A percentile compares a stretch with the other conserved stretches of the same genome.
Conservation (phyloP, 2,113 vertebrate genomes). For the Psilopogon haemacephalus region DNA sequence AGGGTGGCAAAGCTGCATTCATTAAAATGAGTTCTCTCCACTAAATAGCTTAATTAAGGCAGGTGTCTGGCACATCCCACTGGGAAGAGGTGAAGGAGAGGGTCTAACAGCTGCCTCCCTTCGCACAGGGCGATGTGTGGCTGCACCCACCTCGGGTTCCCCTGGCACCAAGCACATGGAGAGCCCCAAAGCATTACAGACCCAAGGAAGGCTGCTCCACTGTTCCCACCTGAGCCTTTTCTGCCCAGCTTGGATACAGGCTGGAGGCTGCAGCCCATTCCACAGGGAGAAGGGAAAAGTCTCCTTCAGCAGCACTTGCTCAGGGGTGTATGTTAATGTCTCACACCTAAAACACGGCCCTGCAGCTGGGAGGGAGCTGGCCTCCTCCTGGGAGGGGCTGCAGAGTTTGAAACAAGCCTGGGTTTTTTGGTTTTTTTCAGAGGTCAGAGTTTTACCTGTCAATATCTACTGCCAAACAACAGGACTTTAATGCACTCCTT, state of each 20-base stretch:
- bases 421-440: background rate
- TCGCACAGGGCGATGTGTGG: accelerated
- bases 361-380: background rate
- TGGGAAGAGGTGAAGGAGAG: accelerated
- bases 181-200: background rate
- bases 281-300: background rate
- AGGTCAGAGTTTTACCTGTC: background rate
- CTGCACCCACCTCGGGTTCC: accelerated
- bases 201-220: background rate
- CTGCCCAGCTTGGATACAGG: background rate
- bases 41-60: background rate
- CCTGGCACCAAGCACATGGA: accelerated
- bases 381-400: accelerated
- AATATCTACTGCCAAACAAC: background rate
- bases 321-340: background rate
- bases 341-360: accelerated
- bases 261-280: background rate
- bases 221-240: background rate
- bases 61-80: background rate
- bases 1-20: background rate
- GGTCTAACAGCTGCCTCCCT: background rate
- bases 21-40: background rate
- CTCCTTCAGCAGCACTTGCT: accelerated
- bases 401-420: background rate
- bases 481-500: background rate